Percentiles rank a stretch among this genome's conserved stretches.
phyloP scores from a whole-genome alignment of 2,113 vertebrate species.

The Smithornis capensis region DNA sequence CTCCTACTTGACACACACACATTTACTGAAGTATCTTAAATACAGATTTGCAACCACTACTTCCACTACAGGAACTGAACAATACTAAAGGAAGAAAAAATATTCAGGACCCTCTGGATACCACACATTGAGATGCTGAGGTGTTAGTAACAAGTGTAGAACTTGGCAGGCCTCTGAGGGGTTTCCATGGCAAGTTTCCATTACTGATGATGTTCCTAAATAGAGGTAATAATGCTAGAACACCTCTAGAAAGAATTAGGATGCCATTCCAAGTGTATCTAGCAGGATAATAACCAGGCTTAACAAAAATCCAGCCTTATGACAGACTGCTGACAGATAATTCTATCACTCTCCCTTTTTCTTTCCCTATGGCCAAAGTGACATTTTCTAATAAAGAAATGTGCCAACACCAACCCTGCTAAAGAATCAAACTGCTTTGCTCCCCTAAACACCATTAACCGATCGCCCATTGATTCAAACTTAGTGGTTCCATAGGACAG shows the following conservation, averaged over 20 bases:
- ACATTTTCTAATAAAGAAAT: background rate
- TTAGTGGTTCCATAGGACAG: background rate
- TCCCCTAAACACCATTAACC: background rate
- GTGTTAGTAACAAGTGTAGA: background rate
- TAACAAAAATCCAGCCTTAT: background rate
- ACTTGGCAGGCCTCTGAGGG: background rate
- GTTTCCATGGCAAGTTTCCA: background rate
- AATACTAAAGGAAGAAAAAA: background rate
- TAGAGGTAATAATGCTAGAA: background rate
- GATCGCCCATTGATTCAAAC: background rate
- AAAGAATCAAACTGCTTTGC: background rate
- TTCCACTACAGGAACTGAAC: background rate
- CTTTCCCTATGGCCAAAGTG: background rate
- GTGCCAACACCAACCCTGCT: background rate
- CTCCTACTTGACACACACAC: accelerated
- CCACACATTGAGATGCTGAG: background rate
- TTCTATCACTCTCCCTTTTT: background rate
- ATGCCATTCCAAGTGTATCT: background rate
- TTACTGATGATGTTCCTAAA: background rate
- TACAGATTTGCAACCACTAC: background rate
- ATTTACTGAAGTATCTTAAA: background rate
- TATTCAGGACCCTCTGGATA: background rate
- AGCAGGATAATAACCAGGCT: background rate
- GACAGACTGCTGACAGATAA: background rate
- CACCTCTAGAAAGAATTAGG: background rate